Base-by-base conservation (phyloP, 23 tunicate species). In the Styela plicata region DNA sequence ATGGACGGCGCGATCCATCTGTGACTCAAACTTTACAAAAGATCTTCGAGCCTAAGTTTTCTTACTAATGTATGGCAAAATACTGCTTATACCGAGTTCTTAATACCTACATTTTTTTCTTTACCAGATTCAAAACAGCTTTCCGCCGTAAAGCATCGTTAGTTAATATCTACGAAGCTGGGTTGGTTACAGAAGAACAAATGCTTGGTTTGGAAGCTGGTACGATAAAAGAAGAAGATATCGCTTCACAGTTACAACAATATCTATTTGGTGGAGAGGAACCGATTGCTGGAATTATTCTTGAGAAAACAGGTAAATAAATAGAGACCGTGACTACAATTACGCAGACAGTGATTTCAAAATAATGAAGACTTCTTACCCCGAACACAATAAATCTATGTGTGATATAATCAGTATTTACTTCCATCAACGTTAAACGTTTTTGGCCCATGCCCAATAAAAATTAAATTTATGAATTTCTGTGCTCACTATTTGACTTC, bases 191-290 rank as follows among this genome's bases (percentile, higher is more conserved):
- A 5, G 89, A 88, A 70, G 83, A 82, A 33, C 98, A 94, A 71
- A 86, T 85, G 1, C 52, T 62, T 18, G 86, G 86, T 27, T 77
- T 94, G 61, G 89, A 88, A 36, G 63, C 52, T 24, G 98, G 98
- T 17, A 78, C 74, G 20, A 44, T 94, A 19, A 69, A 82, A 30
- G 89, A 88, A 63, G 74, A 83, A 24, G 94, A 94, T 65, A 62
- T 94, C 16, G 80, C 84, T 22, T 78, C 70, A 7, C 98, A 94
- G 63, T 85, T 94, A 27, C 82, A 84, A 74, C 87, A 81, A 33
- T 94, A 85, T 82, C 63, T 94, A n/a, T 94, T 94, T 37, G 92
- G 98, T 52, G 98, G 98, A n/a, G 94, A 94, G 66, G 98, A 94
- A 62, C 98, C 98, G 68, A 86, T 94, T 7, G 82, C 86, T 37